Evolutionary conservation across 1,140 invertebrate species (phyloP).

Genomic region (Metopolophium dirhodum): DNA sequence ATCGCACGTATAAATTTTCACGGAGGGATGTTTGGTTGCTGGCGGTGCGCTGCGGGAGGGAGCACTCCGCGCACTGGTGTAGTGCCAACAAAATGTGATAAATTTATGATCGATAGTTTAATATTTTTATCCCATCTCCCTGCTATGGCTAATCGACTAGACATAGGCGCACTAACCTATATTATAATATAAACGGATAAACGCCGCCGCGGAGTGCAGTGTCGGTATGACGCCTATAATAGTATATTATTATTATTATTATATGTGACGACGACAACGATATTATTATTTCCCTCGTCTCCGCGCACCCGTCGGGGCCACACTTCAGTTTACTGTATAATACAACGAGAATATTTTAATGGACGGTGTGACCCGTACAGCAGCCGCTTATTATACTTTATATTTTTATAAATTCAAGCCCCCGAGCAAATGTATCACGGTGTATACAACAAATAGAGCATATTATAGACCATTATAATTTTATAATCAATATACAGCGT

Average conservation of each 20-base stretch:
- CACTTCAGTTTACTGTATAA: not conserved
- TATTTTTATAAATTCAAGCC: not conserved
- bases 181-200: not conserved
- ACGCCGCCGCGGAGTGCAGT: not conserved
- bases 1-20: not conserved
- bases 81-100: conserved; percentile 10
- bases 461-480: not conserved
- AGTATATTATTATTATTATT: not conserved
- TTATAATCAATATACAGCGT: not conserved
- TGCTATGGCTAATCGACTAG: not conserved
- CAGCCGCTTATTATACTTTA: conserved; percentile 7
- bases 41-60: too few species aligned
- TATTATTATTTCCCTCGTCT: not conserved
- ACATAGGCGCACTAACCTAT: too few species aligned
- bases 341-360: not conserved
- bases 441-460: not conserved
- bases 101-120: conserved; percentile 12
- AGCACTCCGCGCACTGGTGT: not conserved
- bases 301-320: too few species aligned
- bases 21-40: not conserved
- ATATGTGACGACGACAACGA: not conserved
- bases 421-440: not conserved
- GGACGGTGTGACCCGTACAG: not conserved
- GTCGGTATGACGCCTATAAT: not conserved
- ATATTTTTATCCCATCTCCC: not conserved